Percentiles rank a stretch among this genome's conserved stretches.
These are phyloP conservation scores for Meloidogyne exigua DNA, from an alignment of 1,140 invertebrate species.

Conservation along the genomic window DNA sequence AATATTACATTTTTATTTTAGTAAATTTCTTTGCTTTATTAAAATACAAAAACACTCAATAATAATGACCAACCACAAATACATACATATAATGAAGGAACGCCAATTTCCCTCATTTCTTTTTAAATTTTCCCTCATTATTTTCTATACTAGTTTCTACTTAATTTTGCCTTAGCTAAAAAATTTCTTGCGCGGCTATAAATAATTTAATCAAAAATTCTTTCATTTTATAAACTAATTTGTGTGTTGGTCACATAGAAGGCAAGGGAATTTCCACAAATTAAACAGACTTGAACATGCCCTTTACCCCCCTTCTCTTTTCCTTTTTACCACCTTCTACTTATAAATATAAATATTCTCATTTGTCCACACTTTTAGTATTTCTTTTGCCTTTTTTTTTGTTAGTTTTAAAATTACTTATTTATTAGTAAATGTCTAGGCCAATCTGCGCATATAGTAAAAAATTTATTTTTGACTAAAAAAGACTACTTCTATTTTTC, in stretches of 20 bases:
- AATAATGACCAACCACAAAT: neutral
- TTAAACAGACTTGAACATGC: neutral
- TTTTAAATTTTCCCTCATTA: neutral
- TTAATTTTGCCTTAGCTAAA: conserved; percentile 3
- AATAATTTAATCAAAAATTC: neutral
- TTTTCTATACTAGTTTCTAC: neutral
- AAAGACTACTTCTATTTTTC: no score
- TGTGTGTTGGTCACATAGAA: neutral
- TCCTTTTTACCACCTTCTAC: neutral
- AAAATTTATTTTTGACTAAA: no score
- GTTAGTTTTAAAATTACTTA: neutral
- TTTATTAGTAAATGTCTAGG: neutral
- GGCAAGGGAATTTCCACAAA: neutral
- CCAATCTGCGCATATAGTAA: neutral
- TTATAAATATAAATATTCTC: neutral
- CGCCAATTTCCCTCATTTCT: neutral
- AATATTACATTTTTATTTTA: no score
- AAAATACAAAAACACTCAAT: neutral
- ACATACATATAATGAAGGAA: neutral
- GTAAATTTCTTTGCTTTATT: neutral
- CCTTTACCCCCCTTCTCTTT: neutral
- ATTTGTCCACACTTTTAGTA: neutral
- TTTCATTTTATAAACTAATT: conserved; percentile 5
- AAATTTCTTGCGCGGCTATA: neutral
- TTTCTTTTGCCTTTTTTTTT: neutral